Evolutionary conservation across 2,888 invertebrate species (phyloP).

Genomic region (Leuctra nigra): DNA sequence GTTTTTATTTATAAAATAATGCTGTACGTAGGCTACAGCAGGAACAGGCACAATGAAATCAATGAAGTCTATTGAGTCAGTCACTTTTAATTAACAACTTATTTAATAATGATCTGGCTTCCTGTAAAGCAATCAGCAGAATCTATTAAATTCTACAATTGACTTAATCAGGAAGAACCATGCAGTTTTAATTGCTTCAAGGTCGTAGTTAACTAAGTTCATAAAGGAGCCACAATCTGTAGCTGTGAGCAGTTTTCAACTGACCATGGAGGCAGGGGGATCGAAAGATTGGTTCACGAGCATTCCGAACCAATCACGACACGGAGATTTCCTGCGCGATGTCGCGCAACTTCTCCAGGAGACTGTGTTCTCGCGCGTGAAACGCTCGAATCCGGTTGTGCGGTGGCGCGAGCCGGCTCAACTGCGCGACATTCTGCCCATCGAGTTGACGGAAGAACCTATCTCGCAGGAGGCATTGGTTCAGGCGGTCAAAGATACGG

Average conservation of each 20-base stretch:
- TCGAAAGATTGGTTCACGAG: constrained; percentile 28
- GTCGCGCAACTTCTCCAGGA: constrained; percentile 40
- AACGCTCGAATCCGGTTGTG: constrained; percentile 42
- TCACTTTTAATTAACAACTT: too few relatives aligned
- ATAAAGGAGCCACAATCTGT: not conserved
- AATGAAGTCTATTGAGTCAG: too few relatives aligned
- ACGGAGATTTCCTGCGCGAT: constrained; percentile 40
- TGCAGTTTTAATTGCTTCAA: not conserved
- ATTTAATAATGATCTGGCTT: too few relatives aligned
- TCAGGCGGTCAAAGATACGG: constrained; percentile 41
- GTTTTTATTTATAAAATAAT: too few relatives aligned
- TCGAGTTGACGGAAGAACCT: constrained; percentile 39
- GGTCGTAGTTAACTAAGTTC: not conserved
- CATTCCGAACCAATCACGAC: constrained; percentile 37
- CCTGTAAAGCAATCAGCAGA: too few relatives aligned
- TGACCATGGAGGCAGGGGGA: not conserved
- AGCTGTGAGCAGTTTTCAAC: too few relatives aligned
- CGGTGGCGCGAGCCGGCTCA: constrained; percentile 47
- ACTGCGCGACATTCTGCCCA: constrained; percentile 40
- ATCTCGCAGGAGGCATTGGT: constrained; percentile 42
- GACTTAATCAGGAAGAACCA: constrained; percentile 20
- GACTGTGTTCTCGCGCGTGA: constrained; percentile 40
- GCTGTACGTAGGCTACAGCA: too few relatives aligned
- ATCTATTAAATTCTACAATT: constrained; percentile 17
- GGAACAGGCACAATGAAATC: too few relatives aligned